Evolutionary conservation across 2,113 vertebrate species (phyloP), one percentile per base, ranked within the genome.

Genomic region (Cygnus buccinator): DNA sequence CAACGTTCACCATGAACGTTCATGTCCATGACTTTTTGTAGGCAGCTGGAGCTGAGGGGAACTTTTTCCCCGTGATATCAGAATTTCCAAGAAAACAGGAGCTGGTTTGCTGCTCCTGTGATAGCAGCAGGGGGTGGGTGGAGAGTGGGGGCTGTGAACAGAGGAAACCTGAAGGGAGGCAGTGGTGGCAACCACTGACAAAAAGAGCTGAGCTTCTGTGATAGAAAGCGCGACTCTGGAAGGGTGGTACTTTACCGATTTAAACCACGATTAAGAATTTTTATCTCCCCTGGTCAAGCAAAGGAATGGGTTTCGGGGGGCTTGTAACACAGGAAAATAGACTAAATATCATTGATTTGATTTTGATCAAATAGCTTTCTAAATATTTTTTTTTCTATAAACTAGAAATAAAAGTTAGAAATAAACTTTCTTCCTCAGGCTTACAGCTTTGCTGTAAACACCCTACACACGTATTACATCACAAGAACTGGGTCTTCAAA

Each of bases 81-180:
- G 37, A 94, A 95, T 94, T 95, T 91, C 89, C 95, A 43, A 39
- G 93, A 79, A 78, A 94, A 89, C 52, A 92, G 35, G 72, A 63
- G 57, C 83, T 92, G 80, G 11, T n/a, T 93, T 75, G 74, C 61
- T 87, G 94, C 73, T 72, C 80, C 57, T 91, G 79, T 71, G 94
- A 81, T 33, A 89, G 79, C 3, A 1, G 73, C 5, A 91, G 84
- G 72, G 48, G 84, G 18, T 12, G 59, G 61, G 41, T 39, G 57
- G 61, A 73, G 76, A 73, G 41, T 1, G 0, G 11, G 31, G 46
- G 18, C 50, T 67, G 55, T 88, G 59, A 86, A 73, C 31, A 29
- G 37, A 92, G n/a, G 50, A 92, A 89, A 71, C 43, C 57, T 91
- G 68, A 55, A 71, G 52, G 50, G 21, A 75, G 52, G 76, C n/a